Evolutionary conservation across 2,888 invertebrate genomes (phyloP), one percentile per base, ranked within the genome.

Genomic region (Colletes collaris): DNA sequence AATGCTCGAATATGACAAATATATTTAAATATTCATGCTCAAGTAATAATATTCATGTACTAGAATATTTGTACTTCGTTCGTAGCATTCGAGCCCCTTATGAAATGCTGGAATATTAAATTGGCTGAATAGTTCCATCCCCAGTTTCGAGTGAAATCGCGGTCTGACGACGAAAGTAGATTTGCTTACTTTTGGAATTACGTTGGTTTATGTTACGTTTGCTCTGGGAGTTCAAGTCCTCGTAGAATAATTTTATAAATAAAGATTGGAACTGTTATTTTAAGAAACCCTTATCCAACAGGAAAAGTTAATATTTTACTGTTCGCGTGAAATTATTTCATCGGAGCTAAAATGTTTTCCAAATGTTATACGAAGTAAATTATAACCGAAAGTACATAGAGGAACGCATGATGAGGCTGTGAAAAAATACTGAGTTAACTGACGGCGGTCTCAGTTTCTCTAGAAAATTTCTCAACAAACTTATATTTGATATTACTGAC

Each of bases 351-450:
- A 27, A 6, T 40, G 13, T 73, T 56, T 13, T 4, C 2, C 10
- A 66, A 44, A 76, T 66, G 19, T 76, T 65, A 27, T 27, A 65
- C 55, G 35, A 37, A 35, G 44, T 40, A 49, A 60, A 50, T 40
- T 58, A 63, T 58, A 74, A 67, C 58, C 46, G 63, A 67, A 73
- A 27, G 27, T 44, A 66, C 56, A 49, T 49, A 66, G 35, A 49
- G 3, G 11, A 56, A 46, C 56, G 16, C 56, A 40, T 50, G 63
- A 19, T 46, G 53, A n/a, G n/a, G 27, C 19, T 27, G 27, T 16
- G 52, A 37, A 10, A 16, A 52, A 40, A 46, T 64, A 77, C 40
- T 59, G 67, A 40, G 1, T 16, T 16, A 16, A 16, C 16, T 16
- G 0, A 16, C 16, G 16, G 16, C 16, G 16, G 16, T 40, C 0